phyloP scores from a whole-genome alignment of 2,113 vertebrate genomes.

The Brachyistius frenatus region DNA sequence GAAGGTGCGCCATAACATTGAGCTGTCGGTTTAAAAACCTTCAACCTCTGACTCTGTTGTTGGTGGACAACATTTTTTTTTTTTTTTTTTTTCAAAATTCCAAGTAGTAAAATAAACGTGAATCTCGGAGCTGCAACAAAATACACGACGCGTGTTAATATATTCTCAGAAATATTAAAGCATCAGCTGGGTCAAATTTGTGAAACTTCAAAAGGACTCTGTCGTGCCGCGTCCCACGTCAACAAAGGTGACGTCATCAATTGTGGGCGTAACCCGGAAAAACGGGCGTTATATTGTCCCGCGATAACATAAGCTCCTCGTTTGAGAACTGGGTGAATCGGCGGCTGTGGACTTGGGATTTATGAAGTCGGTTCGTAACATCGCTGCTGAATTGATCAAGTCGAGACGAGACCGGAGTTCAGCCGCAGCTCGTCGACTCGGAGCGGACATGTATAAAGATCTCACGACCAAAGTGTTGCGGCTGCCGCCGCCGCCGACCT shows the following conservation, averaged over 20 bases:
- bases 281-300: conserved; percentile 11
- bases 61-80: too few relatives aligned
- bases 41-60: not conserved
- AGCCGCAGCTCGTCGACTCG: not conserved
- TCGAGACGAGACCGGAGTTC: conserved; percentile 22
- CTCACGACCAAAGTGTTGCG: conserved; percentile 78
- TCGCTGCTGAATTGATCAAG: not conserved
- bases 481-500: conserved; percentile 36
- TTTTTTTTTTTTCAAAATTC: too few relatives aligned
- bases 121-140: too few relatives aligned
- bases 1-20: not conserved
- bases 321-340: too few relatives aligned
- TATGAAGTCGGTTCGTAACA: conserved; percentile 31
- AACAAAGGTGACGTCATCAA: conserved; percentile 39
- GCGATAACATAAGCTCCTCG: conserved; percentile 21
- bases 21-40: not conserved
- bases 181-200: too few relatives aligned
- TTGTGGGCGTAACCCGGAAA: conserved; percentile 79
- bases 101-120: too few relatives aligned
- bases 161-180: too few relatives aligned
- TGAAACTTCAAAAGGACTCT: too few relatives aligned
- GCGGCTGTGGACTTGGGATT: not conserved
- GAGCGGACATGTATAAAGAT: conserved; percentile 77
- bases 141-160: too few relatives aligned
- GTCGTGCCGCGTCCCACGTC: conserved; percentile 53